Percentiles rank a stretch among this genome's conserved stretches.
phyloP scores from a whole-genome alignment of 2,888 invertebrate genomes.

The Hyppa rectilinea region DNA sequence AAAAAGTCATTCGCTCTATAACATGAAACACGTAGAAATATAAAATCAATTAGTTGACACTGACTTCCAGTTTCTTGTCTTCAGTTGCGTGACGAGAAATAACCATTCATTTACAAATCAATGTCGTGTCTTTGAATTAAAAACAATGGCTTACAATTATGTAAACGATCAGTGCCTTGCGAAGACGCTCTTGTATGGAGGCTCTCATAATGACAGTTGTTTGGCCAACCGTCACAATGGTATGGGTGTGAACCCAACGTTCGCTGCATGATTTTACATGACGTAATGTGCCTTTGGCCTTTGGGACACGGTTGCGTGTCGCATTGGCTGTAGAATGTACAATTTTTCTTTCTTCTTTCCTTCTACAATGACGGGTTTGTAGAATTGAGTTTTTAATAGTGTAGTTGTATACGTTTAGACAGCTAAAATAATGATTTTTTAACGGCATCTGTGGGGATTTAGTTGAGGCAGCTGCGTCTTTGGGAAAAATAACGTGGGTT shows the following conservation, averaged over 20 bases:
- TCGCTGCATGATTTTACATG: constrained; percentile 3
- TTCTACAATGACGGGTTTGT: not conserved
- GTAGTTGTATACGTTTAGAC: too few relatives aligned
- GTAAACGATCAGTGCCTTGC: constrained; percentile 16
- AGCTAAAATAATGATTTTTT: too few relatives aligned
- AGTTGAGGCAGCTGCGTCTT: not conserved
- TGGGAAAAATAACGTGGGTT: too few relatives aligned
- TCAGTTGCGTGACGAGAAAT: not conserved
- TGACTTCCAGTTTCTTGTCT: not conserved
- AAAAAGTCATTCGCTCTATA: not conserved
- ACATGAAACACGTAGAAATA: not conserved
- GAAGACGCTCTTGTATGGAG: constrained; percentile 5
- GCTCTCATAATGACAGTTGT: constrained; percentile 10
- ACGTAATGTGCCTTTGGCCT: not conserved
- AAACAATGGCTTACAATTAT: constrained; percentile 44
- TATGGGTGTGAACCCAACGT: not conserved
- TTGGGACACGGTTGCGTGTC: not conserved
- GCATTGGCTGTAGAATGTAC: not conserved
- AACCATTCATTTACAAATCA: constrained; percentile 26
- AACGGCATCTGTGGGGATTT: not conserved
- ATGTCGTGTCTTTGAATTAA: constrained; percentile 30
- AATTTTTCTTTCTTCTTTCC: not conserved
- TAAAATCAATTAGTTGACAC: not conserved
- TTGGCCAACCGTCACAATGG: constrained; percentile 10
- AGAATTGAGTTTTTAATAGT: not conserved